Percentiles rank a stretch among this genome's conserved stretches.
Conservation (phyloP, 2,888 invertebrate genomes). For the Apodemia zela region DNA sequence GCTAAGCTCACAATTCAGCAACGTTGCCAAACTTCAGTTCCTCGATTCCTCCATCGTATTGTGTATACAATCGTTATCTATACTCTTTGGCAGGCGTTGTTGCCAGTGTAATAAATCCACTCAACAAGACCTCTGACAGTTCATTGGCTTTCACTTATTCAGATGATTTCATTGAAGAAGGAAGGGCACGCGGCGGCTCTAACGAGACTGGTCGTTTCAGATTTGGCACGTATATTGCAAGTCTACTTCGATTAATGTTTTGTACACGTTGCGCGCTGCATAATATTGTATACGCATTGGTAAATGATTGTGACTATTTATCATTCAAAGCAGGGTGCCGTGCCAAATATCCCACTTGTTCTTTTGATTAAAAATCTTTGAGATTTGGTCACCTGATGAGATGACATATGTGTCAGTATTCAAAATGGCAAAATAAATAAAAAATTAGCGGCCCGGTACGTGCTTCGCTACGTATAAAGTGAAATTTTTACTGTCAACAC, state of each 20-base stretch:
- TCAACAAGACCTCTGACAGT: conserved; percentile 44
- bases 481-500: too few species aligned
- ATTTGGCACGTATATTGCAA: conserved; percentile 50
- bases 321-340: conserved; percentile 42
- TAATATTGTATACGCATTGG: conserved; percentile 43
- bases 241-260: conserved; percentile 59
- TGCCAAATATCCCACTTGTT: conserved; percentile 47
- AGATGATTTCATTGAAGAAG: conserved; percentile 33
- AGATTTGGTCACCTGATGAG: conserved; percentile 36
- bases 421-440: neutral
- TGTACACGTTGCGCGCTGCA: conserved; percentile 48
- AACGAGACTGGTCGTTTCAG: conserved; percentile 39
- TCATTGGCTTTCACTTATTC: conserved; percentile 45
- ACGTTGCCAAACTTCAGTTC: conserved; percentile 49
- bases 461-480: too few species aligned
- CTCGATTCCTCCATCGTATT: conserved; percentile 38
- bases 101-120: conserved; percentile 47
- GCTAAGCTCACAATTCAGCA: conserved; percentile 31
- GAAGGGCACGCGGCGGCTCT: conserved; percentile 47
- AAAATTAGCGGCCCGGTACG: too few species aligned
- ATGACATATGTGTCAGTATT: conserved; percentile 25
- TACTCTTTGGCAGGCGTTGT: conserved; percentile 54
- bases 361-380: conserved; percentile 37
- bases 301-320: conserved; percentile 50
- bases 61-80: conserved; percentile 35